These are phyloP conservation scores for Apistogramma diplotaenia DNA, from an alignment of 2,113 vertebrate genomes.

Conservation along the genomic window DNA sequence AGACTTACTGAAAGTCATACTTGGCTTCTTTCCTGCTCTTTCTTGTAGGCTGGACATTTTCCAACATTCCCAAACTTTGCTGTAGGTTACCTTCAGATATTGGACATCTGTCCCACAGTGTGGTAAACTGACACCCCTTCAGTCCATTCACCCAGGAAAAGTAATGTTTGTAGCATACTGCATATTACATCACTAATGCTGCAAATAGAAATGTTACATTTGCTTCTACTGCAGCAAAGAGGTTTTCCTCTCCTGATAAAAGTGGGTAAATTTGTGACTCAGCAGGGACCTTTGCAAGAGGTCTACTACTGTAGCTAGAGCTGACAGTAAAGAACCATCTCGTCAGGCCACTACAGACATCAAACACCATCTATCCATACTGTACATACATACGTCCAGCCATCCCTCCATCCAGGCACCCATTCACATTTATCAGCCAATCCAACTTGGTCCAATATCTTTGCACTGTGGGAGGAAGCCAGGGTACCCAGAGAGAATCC, in stretches of 20 bases:
- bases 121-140: not conserved
- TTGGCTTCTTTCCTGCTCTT: not conserved
- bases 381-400: no score
- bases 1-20: not conserved
- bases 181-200: not conserved
- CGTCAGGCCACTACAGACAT: not conserved
- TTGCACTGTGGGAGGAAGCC: not conserved
- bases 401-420: fast-evolving
- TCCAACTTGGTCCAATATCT: not conserved
- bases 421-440: not conserved
- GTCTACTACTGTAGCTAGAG: not conserved
- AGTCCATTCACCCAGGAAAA: not conserved
- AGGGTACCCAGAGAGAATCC: not conserved
- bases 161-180: not conserved
- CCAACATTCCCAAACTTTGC: not conserved
- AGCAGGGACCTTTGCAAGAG: not conserved
- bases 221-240: not conserved
- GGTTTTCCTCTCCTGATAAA: not conserved
- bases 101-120: not conserved
- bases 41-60: not conserved
- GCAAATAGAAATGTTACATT: not conserved
- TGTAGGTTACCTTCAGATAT: not conserved
- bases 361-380: not conserved
- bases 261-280: not conserved
- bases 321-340: not conserved